phyloP scores from a whole-genome alignment of 92 coral and sea anemone species.

The Bergia puertoricense region DNA sequence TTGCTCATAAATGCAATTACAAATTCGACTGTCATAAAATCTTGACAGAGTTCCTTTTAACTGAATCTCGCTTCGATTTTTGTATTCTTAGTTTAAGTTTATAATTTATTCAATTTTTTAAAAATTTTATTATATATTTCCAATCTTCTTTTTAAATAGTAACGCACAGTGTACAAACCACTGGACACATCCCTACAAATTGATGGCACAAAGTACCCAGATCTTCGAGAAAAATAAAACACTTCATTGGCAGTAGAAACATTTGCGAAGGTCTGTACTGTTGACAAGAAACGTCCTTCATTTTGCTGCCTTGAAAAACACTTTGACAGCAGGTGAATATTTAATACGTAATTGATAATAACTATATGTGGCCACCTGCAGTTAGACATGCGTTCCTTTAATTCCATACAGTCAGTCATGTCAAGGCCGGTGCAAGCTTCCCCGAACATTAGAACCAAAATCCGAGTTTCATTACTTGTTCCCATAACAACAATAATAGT shows the following conservation, averaged over 20 bases:
- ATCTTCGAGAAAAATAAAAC: too few species aligned
- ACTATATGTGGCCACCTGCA: conserved; percentile 9
- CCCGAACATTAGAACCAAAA: too few species aligned
- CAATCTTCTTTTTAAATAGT: too few species aligned
- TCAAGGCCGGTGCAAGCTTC: too few species aligned
- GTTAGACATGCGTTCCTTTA: neutral
- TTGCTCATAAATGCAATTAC: neutral
- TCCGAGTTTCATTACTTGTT: too few species aligned
- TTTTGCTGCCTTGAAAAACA: neutral
- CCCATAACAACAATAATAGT: too few species aligned
- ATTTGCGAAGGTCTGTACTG: neutral
- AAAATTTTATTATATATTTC: too few species aligned
- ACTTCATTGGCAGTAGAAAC: neutral
- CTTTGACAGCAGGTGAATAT: neutral
- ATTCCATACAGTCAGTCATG: neutral
- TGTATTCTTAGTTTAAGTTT: neutral
- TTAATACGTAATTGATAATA: neutral
- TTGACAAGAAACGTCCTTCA: neutral
- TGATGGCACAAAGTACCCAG: neutral
- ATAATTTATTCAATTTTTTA: too few species aligned
- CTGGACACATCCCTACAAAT: neutral
- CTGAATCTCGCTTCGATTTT: too few species aligned
- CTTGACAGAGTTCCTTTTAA: neutral
- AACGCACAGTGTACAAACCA: neutral
- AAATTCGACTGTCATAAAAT: neutral